phyloP scores from a whole-genome alignment of 2,888 invertebrate species.

The Agrotis ipsilon region DNA sequence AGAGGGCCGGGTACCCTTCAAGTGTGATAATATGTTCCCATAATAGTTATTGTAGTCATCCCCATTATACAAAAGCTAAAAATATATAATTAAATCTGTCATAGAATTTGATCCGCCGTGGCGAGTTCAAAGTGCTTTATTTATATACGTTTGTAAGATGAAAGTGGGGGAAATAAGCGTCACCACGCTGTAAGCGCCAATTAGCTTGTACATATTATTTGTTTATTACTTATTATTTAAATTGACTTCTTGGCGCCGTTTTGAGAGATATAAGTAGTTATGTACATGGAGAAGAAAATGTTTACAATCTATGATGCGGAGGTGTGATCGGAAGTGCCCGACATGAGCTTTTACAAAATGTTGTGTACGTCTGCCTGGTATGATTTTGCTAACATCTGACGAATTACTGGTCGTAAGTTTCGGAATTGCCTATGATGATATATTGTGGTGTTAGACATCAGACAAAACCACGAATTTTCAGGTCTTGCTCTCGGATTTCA shows the following conservation, averaged over 20 bases:
- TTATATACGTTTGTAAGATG: slow-evolving; percentile 26
- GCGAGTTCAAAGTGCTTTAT: slow-evolving; percentile 56
- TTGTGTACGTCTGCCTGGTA: not conserved
- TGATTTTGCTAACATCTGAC: not conserved
- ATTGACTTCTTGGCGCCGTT: slow-evolving; percentile 39
- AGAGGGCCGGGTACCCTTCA: no score
- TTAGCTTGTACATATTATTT: slow-evolving; percentile 27
- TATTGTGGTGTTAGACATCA: not conserved
- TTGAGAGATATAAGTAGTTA: not conserved
- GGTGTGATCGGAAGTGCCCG: not conserved
- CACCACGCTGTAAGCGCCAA: slow-evolving; percentile 29
- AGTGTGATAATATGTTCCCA: not conserved
- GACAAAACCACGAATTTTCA: no score
- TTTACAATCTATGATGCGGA: not conserved
- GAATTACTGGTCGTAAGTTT: not conserved
- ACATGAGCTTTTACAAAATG: not conserved
- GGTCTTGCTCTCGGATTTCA: no score
- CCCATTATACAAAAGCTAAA: slow-evolving; percentile 27
- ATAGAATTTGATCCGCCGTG: slow-evolving; percentile 29
- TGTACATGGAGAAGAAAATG: not conserved
- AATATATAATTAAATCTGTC: slow-evolving; percentile 44
- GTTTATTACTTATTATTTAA: slow-evolving; percentile 23
- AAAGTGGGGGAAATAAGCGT: slow-evolving; percentile 29
- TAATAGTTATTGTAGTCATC: slow-evolving; percentile 29
- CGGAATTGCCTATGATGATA: not conserved